Percentiles rank a stretch among this genome's conserved stretches.
Conservation (phyloP, 2,888 invertebrate genomes). For the Epistrophe eligans region DNA sequence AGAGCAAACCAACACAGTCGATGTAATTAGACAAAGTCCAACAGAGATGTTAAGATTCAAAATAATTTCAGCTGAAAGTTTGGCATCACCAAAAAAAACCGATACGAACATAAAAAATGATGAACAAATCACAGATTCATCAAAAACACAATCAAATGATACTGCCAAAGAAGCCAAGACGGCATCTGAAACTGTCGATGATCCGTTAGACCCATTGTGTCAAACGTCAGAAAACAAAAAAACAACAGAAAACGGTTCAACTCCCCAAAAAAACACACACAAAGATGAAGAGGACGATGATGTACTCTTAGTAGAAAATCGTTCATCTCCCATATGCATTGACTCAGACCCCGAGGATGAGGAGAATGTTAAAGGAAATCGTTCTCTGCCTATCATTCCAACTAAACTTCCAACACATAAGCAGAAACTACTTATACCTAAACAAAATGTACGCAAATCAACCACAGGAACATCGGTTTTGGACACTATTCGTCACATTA, state of each 20-base stretch:
- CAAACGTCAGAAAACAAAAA: not conserved
- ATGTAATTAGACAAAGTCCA: constrained; percentile 40
- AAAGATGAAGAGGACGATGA: constrained; percentile 77
- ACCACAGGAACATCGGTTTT: constrained; percentile 12
- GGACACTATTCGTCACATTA: constrained; percentile 41
- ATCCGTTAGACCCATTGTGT: constrained; percentile 41
- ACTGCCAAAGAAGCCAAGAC: constrained; percentile 29
- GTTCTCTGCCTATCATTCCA: constrained; percentile 1
- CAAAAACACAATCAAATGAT: constrained; percentile 11
- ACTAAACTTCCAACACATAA: constrained; percentile 27
- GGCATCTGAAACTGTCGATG: constrained; percentile 33
- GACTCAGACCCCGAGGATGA: constrained; percentile 78
- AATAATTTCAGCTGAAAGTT: constrained; percentile 65
- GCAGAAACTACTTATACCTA: constrained; percentile 29
- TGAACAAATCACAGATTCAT: constrained; percentile 7
- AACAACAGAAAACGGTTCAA: constrained; percentile 24
- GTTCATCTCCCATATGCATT: constrained; percentile 78
- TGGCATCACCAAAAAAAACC: constrained; percentile 27
- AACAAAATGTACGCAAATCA: constrained; percentile 45
- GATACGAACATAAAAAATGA: not conserved
- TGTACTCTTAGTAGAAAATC: constrained; percentile 78
- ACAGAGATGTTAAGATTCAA: constrained; percentile 51
- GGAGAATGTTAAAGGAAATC: constrained; percentile 33
- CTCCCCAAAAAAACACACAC: not conserved
- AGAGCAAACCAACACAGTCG: not conserved